These are phyloP conservation scores for Drosophila subsilvestris DNA, from an alignment of 2,888 invertebrate genomes.

Conservation along the genomic window DNA sequence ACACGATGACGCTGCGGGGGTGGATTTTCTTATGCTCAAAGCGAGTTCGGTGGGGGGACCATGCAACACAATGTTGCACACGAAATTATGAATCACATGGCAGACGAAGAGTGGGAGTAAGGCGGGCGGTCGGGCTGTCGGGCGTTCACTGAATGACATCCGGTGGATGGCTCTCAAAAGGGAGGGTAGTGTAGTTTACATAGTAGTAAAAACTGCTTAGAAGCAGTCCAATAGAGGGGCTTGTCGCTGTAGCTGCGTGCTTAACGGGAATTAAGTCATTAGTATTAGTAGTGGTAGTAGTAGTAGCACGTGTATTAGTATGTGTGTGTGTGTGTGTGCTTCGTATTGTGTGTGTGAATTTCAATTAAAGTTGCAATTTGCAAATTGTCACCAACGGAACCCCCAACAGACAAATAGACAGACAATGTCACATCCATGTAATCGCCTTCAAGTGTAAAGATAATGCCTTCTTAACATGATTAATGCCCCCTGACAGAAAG, in stretches of 20 bases:
- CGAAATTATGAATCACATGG: constrained; percentile 70
- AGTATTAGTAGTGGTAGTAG: constrained; percentile 24
- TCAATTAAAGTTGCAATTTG: constrained; percentile 76
- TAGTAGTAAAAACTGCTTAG: constrained; percentile 44
- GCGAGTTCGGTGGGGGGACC: constrained; percentile 4
- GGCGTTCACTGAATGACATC: constrained; percentile 55
- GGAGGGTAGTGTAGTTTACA: constrained; percentile 13
- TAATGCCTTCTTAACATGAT: constrained; percentile 73
- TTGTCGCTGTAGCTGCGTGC: constrained; percentile 46
- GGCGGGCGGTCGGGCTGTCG: constrained; percentile 6
- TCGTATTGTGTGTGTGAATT: constrained; percentile 42
- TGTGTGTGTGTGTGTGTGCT: constrained; percentile 9
- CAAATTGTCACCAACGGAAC: constrained; percentile 64
- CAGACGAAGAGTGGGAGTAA: constrained; percentile 7
- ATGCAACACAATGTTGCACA: constrained; percentile 55
- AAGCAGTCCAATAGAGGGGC: constrained; percentile 8
- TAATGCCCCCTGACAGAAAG: constrained; percentile 42
- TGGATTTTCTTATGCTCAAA: constrained; percentile 34
- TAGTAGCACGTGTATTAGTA: background rate
- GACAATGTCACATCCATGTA: constrained; percentile 37
- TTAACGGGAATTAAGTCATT: constrained; percentile 77
- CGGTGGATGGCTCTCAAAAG: constrained; percentile 44
- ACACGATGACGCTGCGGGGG: constrained; percentile 44
- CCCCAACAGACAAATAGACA: constrained; percentile 13
- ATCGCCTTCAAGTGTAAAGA: constrained; percentile 69